Percentiles rank a stretch among this genome's conserved stretches.
Evolutionary conservation across 2,797 vertebrate genomes (phyloP).

Genomic region (Champsocephalus esox): DNA sequence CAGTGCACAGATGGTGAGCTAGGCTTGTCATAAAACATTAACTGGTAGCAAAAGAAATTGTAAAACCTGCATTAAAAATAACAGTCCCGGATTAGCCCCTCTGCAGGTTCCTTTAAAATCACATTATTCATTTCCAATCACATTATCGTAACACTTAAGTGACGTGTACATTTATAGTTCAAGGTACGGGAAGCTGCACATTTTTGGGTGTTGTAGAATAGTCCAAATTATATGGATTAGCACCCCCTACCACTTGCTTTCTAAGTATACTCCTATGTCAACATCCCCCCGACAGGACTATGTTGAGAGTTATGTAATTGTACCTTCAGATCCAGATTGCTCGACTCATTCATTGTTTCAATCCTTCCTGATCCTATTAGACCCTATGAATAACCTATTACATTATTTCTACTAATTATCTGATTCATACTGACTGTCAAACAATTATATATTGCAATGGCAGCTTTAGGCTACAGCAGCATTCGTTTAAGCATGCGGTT

Average conservation of each 20-base stretch:
- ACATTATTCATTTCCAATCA: slow-evolving; percentile 53
- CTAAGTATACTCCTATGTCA: slow-evolving; percentile 49
- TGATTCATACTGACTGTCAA: slow-evolving; percentile 38
- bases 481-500: slow-evolving; percentile 23
- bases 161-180: slow-evolving; percentile 48
- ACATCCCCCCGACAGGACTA: slow-evolving; percentile 4
- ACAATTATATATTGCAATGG: slow-evolving; percentile 27
- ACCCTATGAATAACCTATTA: slow-evolving; percentile 46
- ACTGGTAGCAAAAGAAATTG: slow-evolving; percentile 40
- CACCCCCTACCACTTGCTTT: slow-evolving; percentile 26
- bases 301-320: slow-evolving; percentile 31
- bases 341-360: slow-evolving; percentile 33
- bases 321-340: slow-evolving; percentile 20
- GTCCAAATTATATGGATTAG: slow-evolving; percentile 51
- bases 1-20: slow-evolving; percentile 59
- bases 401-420: slow-evolving; percentile 51
- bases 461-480: slow-evolving; percentile 27
- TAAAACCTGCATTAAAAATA: slow-evolving; percentile 45
- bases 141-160: slow-evolving; percentile 50
- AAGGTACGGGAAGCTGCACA: slow-evolving; percentile 9
- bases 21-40: slow-evolving; percentile 60
- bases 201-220: slow-evolving; percentile 38
- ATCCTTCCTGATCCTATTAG: slow-evolving; percentile 45
- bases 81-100: slow-evolving; percentile 53
- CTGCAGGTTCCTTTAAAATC: slow-evolving; percentile 33